Percentiles rank a stretch among this genome's conserved stretches.
Conservation (phyloP, 2,797 vertebrate genomes). For the Pitangus sulphuratus region DNA sequence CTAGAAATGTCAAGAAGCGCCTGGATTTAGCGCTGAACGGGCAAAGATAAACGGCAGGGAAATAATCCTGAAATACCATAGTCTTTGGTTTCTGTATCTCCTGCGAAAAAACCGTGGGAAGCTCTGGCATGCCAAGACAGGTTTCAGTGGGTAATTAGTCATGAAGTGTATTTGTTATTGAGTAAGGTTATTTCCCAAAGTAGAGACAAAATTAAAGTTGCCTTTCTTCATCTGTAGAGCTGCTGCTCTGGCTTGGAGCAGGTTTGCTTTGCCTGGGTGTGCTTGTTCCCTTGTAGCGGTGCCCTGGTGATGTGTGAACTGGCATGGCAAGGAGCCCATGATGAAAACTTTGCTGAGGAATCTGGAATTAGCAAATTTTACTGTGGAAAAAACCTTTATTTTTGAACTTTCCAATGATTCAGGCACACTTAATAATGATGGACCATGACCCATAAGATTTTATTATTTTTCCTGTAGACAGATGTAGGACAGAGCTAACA, state of each 20-base stretch:
- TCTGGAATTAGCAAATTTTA: not conserved
- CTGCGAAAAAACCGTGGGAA: not conserved
- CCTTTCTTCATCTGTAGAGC: fast-evolving
- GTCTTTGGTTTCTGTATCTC: not conserved
- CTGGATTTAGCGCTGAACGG: not conserved
- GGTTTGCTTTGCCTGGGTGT: not conserved
- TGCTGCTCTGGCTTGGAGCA: fast-evolving
- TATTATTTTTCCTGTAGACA: not conserved
- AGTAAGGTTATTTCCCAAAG: not conserved
- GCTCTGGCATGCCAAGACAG: not conserved
- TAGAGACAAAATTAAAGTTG: not conserved
- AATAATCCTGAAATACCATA: not conserved
- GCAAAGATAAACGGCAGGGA: fast-evolving
- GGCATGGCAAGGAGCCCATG: fast-evolving
- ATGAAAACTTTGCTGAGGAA: not conserved
- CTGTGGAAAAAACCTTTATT: not conserved
- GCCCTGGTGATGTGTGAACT: not conserved
- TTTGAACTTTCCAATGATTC: not conserved
- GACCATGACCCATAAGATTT: fast-evolving
- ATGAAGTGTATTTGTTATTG: not conserved
- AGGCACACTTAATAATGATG: not conserved
- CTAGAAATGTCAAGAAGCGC: not conserved
- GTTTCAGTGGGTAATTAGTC: not conserved
- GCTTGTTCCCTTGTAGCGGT: fast-evolving
- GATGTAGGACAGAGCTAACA: not conserved